These are phyloP conservation scores for Mola mola DNA, from an alignment of 2,113 vertebrate genomes.

Conservation along the genomic window DNA sequence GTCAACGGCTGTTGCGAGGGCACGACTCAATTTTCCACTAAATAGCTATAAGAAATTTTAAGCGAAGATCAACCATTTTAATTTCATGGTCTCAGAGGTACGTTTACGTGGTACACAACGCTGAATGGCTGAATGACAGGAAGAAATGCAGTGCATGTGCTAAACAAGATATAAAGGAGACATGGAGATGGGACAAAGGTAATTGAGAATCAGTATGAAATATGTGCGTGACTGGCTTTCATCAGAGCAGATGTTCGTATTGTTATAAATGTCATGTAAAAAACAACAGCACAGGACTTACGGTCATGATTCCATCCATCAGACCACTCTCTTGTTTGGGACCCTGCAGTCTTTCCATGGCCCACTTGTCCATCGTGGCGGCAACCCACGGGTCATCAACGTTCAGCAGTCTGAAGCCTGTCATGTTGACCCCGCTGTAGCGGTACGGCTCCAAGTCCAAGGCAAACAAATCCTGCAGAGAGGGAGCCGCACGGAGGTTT, in stretches of 20 bases:
- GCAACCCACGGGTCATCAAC: slow-evolving; percentile 89
- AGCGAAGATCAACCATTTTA: too few relatives aligned
- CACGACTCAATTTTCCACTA: too few relatives aligned
- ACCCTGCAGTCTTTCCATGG: slow-evolving; percentile 90
- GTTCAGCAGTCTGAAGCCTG: slow-evolving; percentile 93
- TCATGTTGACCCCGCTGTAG: slow-evolving; percentile 98
- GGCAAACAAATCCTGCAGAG: slow-evolving; percentile 91
- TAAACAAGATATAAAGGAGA: neutral
- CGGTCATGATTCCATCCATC: slow-evolving; percentile 93
- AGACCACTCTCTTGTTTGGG: slow-evolving; percentile 91
- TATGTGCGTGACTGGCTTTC: slow-evolving; percentile 9
- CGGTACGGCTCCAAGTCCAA: slow-evolving; percentile 96
- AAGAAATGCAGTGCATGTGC: neutral
- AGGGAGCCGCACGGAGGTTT: neutral
- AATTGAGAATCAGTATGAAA: slow-evolving; percentile 1
- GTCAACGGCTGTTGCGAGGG: too few relatives aligned
- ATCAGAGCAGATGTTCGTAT: slow-evolving; percentile 7
- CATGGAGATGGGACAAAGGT: neutral
- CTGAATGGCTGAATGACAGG: neutral
- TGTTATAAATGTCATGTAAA: neutral
- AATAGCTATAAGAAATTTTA: too few relatives aligned
- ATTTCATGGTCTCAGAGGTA: too few relatives aligned
- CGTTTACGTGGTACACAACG: too few relatives aligned
- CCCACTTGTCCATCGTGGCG: slow-evolving; percentile 92
- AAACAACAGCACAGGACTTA: slow-evolving; percentile 60